phyloP scores from a whole-genome alignment of 2,113 vertebrate species.

The Zosterops pallidus region DNA sequence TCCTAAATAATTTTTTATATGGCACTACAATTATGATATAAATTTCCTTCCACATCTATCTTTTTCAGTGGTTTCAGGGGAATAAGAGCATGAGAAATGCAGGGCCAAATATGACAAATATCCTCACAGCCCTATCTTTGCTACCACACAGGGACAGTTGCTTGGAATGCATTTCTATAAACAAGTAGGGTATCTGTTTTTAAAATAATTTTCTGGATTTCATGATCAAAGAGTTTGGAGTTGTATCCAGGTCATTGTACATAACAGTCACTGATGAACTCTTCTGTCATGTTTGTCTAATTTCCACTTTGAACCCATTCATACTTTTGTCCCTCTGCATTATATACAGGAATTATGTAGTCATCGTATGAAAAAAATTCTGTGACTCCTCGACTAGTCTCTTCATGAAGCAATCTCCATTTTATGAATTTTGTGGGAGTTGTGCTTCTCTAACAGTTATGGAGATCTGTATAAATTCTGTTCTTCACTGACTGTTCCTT shows the following conservation, averaged over 20 bases:
- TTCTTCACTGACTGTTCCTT: neutral
- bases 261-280: neutral
- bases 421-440: neutral
- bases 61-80: neutral
- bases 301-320: neutral
- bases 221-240: neutral
- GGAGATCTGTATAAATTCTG: neutral
- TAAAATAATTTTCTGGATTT: neutral
- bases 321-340: neutral
- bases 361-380: neutral
- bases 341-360: neutral
- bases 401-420: neutral
- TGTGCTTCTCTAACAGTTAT: neutral
- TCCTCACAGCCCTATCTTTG: neutral
- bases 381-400: neutral
- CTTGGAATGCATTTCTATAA: neutral
- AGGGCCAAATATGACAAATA: neutral
- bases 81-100: neutral
- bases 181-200: neutral
- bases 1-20: neutral
- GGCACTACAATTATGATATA: neutral
- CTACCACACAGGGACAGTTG: neutral
- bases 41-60: neutral
- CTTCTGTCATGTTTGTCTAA: neutral
- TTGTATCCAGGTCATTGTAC: neutral